Base-by-base conservation (phyloP, 2,888 invertebrate species). In the Hydroisotoma schaefferi region DNA sequence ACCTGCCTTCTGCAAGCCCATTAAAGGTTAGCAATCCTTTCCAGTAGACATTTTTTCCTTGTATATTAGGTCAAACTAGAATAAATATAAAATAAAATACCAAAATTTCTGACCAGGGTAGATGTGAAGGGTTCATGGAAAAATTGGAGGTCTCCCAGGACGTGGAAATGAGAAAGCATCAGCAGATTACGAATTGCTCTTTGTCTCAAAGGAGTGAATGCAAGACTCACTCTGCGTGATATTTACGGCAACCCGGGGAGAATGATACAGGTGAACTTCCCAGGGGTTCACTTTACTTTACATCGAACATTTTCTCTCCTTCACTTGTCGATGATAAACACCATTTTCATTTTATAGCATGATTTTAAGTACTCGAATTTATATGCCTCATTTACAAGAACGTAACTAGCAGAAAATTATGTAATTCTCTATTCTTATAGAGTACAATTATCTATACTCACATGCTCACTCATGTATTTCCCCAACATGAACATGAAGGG, bases 231-330 rank as follows among this genome's bases (percentile, higher is more conserved):
- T 25, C 71, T 68, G 71, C 69, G 55, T 59, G 71, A 67, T 71
- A 63, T 71, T 71, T 71, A 71, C 71, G 67, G 69, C 69, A 68
- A 69, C 71, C 67, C 61, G 57, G 57, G 60, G 68, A 40, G 65
- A 61, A 55, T 63, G 68, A 67, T 71, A 70, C 71, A 70, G 71
- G 69, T 70, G 69, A 70, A 57, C 59, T 57, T 61, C 46, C 60
- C 63, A 61, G 67, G 64, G 64, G 63, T 60, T 56, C 60, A 52
- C 60, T 61, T 53, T 63, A 57, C 58, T 63, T 67, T 61, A 57
- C 55, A 55, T 40, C 40, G 40, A 53, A 40, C 40, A 3, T 28
- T n/a, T 49, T 49, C 8, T 33, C 15, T 33, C 33, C 15, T 33
- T 33, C 33, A 33, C 8, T 8, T 33, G 8, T 33, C 33, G 15